Evolutionary conservation across 2,888 invertebrate genomes (phyloP).

Genomic region (Apoderus coryli): DNA sequence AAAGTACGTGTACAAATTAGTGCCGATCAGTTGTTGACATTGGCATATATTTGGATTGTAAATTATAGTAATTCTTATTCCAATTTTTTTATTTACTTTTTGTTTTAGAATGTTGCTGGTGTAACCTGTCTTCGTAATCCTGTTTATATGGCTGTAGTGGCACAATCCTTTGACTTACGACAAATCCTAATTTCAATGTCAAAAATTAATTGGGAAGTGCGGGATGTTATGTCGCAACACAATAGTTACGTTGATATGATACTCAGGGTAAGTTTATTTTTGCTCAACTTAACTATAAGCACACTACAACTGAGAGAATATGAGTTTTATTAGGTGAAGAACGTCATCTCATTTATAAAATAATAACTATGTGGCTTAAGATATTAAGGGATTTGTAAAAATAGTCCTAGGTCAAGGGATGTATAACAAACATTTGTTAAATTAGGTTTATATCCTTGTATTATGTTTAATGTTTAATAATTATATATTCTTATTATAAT

Average conservation of each 20-base stretch:
- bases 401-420: too few relatives aligned
- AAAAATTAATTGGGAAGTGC: slow-evolving; percentile 88
- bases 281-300: too few relatives aligned
- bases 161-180: slow-evolving; percentile 63
- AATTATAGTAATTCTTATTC: background rate
- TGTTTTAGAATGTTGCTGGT: slow-evolving; percentile 46
- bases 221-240: slow-evolving; percentile 89
- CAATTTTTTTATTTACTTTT: slow-evolving; percentile 7
- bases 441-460: too few relatives aligned
- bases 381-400: too few relatives aligned
- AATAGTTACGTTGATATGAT: slow-evolving; percentile 75
- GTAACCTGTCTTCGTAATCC: slow-evolving; percentile 66
- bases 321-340: too few relatives aligned
- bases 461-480: too few relatives aligned
- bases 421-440: too few relatives aligned
- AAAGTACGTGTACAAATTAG: too few relatives aligned
- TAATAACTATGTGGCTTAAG: too few relatives aligned
- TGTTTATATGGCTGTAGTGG: slow-evolving; percentile 75
- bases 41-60: slow-evolving; percentile 4
- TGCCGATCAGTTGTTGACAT: slow-evolving; percentile 4
- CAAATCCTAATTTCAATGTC: slow-evolving; percentile 73
- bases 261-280: slow-evolving; percentile 43
- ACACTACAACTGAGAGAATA: too few relatives aligned
- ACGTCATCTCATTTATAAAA: too few relatives aligned
- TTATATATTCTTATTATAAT: slow-evolving; percentile 1